These are phyloP conservation scores for Fregata magnificens DNA, from an alignment of 2,113 vertebrate genomes.

Conservation along the genomic window DNA sequence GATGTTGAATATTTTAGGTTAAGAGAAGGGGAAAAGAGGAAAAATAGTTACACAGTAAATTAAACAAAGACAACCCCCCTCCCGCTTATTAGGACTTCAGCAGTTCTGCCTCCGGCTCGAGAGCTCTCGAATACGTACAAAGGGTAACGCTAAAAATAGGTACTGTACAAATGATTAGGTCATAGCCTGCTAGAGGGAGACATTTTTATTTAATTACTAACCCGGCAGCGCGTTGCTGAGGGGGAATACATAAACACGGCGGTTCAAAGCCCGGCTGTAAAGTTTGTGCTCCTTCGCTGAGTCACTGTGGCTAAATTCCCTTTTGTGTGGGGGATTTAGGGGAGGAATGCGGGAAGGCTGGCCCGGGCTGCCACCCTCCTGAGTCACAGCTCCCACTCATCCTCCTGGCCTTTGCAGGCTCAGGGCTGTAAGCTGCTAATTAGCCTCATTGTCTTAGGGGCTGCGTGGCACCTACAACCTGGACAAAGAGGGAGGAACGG, in stretches of 20 bases:
- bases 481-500: not conserved
- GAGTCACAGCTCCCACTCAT: not conserved
- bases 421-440: not conserved
- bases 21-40: not conserved
- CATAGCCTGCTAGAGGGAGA: slow-evolving; percentile 30
- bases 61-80: not conserved
- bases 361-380: not conserved
- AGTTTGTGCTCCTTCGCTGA: slow-evolving; percentile 44
- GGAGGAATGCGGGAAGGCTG: not conserved
- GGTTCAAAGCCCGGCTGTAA: slow-evolving; percentile 24
- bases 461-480: not conserved
- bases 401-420: not conserved
- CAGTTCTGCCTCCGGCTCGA: not conserved
- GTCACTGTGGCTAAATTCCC: not conserved
- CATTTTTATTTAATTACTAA: slow-evolving; percentile 43
- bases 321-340: not conserved
- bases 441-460: not conserved
- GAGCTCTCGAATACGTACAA: not conserved
- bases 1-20: not conserved
- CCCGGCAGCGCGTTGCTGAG: not conserved
- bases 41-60: slow-evolving; percentile 1
- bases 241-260: not conserved
- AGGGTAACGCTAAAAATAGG: slow-evolving; percentile 47
- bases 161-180: not conserved
- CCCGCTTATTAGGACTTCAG: not conserved